Conservation (phyloP, 2,113 vertebrate species). For the Podarcis raffonei region DNA sequence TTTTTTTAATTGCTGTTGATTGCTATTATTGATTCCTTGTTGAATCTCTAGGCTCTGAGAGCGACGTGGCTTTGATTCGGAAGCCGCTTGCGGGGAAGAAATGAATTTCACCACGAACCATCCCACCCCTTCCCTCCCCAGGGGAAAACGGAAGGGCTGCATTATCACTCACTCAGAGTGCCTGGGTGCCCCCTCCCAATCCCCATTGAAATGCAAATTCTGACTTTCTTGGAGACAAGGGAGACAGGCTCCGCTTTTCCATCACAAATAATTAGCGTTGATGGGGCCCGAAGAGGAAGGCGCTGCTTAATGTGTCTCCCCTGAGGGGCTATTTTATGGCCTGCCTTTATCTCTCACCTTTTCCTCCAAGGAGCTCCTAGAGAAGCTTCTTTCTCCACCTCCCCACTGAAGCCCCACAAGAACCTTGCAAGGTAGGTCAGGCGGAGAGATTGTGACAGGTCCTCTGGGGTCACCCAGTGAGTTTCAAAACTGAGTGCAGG, state of each 20-base stretch:
- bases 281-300: background rate
- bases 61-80: no score
- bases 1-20: no score
- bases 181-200: background rate
- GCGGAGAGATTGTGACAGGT: no score
- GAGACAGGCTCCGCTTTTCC: background rate
- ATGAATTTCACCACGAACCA: background rate
- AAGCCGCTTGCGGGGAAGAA: no score
- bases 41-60: no score
- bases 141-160: background rate
- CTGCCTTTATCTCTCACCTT: background rate
- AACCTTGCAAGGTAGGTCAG: no score
- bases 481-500: no score
- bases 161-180: background rate
- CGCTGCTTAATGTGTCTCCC: background rate
- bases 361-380: no score
- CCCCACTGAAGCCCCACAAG: no score
- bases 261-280: conserved; percentile 2
- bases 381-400: no score
- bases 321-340: background rate
- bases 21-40: no score
- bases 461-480: no score
- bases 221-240: background rate
- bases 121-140: background rate
- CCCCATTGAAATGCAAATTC: conserved; percentile 15